These are phyloP conservation scores for Enteromius argenteus DNA, from an alignment of 2,797 vertebrate genomes.

Conservation along the genomic window DNA sequence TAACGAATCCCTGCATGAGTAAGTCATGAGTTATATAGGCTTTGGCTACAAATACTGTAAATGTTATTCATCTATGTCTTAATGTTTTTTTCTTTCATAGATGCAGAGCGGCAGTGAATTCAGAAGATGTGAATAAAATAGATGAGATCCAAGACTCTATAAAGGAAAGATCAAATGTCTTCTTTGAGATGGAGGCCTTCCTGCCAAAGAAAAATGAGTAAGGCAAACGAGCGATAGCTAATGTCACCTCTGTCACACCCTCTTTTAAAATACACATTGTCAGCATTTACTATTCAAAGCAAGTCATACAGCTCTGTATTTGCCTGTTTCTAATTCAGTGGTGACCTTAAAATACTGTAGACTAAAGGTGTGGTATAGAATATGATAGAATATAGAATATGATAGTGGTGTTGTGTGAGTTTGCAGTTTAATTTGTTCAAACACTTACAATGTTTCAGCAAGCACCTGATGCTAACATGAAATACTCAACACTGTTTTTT, in stretches of 20 bases:
- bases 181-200: slow-evolving; percentile 97
- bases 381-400: background rate
- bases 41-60: background rate
- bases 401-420: background rate
- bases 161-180: slow-evolving; percentile 82
- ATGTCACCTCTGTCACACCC: slow-evolving; percentile 5
- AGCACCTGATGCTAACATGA: background rate
- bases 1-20: slow-evolving; percentile 79
- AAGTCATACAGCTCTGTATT: background rate
- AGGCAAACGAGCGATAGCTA: slow-evolving; percentile 47
- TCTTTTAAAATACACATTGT: slow-evolving; percentile 30
- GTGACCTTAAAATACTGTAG: background rate
- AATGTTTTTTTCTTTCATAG: slow-evolving; percentile 66
- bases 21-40: slow-evolving; percentile 57
- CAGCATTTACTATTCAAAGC: slow-evolving; percentile 23
- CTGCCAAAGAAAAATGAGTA: slow-evolving; percentile 97
- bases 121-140: slow-evolving; percentile 71
- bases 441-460: background rate
- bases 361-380: background rate
- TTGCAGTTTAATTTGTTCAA: background rate
- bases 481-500: background rate
- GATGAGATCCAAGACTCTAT: slow-evolving; percentile 83
- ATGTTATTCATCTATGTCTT: background rate
- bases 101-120: slow-evolving; percentile 76
- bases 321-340: background rate